These are phyloP conservation scores for Aleiodes sp. DNA, from an alignment of 1,140 invertebrate species.

Conservation along the genomic window DNA sequence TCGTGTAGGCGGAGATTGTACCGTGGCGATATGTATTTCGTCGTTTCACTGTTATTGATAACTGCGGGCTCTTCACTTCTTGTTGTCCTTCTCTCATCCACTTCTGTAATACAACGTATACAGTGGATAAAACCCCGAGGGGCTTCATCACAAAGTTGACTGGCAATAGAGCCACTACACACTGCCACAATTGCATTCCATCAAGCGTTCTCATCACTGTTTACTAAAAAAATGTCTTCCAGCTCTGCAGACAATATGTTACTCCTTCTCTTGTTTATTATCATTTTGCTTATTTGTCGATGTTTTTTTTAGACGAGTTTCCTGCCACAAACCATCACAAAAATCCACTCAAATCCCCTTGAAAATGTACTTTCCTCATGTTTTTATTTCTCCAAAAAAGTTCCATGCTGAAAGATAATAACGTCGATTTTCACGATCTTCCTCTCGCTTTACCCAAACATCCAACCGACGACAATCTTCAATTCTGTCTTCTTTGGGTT, in stretches of 20 bases:
- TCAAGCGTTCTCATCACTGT: background rate
- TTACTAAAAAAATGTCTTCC: slow-evolving; percentile 12
- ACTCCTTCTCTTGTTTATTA: slow-evolving; percentile 18
- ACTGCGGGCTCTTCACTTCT: slow-evolving; percentile 19
- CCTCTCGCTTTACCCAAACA: background rate
- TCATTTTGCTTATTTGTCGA: slow-evolving; percentile 26
- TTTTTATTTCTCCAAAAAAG: slow-evolving; percentile 11
- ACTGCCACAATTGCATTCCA: slow-evolving; percentile 9
- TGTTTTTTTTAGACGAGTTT: slow-evolving; percentile 1
- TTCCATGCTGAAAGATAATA: slow-evolving; percentile 22
- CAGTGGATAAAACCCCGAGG: background rate
- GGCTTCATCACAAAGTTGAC: background rate
- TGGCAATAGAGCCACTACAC: slow-evolving; percentile 12
- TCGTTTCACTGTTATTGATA: slow-evolving; percentile 7
- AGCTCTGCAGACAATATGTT: background rate
- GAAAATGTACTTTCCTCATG: background rate
- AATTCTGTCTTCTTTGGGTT: background rate
- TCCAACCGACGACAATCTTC: background rate
- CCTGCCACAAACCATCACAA: background rate
- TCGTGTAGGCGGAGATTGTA: slow-evolving; percentile 24
- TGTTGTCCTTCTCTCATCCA: slow-evolving; percentile 5
- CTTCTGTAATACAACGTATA: background rate
- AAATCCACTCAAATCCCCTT: background rate
- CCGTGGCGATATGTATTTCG: slow-evolving; percentile 30
- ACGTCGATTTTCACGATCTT: background rate